These are phyloP conservation scores for Xenopus tropicalis DNA, from an alignment of 2,113 vertebrate genomes.

Conservation along the genomic window UCB_Xtro_10.0 CM004450.2:52477501-52478000, in stretches of 20 bases:
- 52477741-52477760: slow-evolving; percentile 7
- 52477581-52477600: background rate
- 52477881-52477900: background rate
- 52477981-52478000: background rate
- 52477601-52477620: background rate
- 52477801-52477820: background rate
- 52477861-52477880: no score
- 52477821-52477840: background rate
- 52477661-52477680: background rate
- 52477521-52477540: background rate
- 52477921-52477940: background rate
- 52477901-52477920: background rate
- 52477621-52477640: background rate
- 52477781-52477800: background rate
- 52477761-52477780: slow-evolving; percentile 28
- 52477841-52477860: no score
- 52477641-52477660: background rate
- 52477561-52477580: background rate
- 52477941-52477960: background rate
- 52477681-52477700: no score
- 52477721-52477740: slow-evolving; percentile 9
- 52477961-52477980: slow-evolving; percentile 6
- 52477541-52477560: background rate
- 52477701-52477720: no score
- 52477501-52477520: background rate